Evolutionary conservation across 2,888 invertebrate genomes (phyloP), one percentile per base, ranked within the genome.

Genomic region (Pegoplata infirma): DNA sequence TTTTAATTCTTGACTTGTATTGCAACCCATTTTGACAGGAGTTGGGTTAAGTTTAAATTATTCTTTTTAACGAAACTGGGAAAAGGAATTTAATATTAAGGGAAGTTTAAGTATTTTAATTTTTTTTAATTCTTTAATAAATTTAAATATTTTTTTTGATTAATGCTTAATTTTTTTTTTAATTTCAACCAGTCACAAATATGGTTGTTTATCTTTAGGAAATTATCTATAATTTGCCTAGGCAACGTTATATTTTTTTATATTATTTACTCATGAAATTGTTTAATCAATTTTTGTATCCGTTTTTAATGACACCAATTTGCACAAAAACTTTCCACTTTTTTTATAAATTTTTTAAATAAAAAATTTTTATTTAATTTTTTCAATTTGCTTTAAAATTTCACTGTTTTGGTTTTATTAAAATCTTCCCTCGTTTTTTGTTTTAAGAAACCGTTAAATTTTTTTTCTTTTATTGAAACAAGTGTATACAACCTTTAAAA

Each of bases 1-100:
- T 81, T 88, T 88, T 80, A 88, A 83, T 83, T 92, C 92, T 87
- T 92, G 92, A 86, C 92, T 92, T 59, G 92, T 92, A 84, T 92
- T 92, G 88, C 92, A 92, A 86, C 91, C 89, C 91, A 92, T 90
- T 51, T 61, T 72, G 51, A 40, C n/a, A 32, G 32, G 36, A 40
- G 36, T 68, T n/a, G n/a, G n/a, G n/a, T n/a, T n/a, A n/a, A n/a
- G n/a, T n/a, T n/a, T n/a, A n/a, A n/a, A n/a, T 21, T 14, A 53
- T 53, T 47, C 8, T 25, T 59, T 14, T 25, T 46, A 10, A n/a
- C n/a, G n/a, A n/a, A n/a, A n/a, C n/a, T n/a, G n/a, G n/a, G n/a
- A n/a, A n/a, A n/a, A n/a, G n/a, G n/a, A n/a, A n/a, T n/a, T n/a
- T n/a, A n/a, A n/a, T n/a, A 23, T 55, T 64, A 25, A 8, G 16